Percentiles rank a stretch among this genome's conserved stretches.
Conservation (phyloP, 2,888 invertebrate genomes). For the Rhopalosiphum nymphaeae region DNA sequence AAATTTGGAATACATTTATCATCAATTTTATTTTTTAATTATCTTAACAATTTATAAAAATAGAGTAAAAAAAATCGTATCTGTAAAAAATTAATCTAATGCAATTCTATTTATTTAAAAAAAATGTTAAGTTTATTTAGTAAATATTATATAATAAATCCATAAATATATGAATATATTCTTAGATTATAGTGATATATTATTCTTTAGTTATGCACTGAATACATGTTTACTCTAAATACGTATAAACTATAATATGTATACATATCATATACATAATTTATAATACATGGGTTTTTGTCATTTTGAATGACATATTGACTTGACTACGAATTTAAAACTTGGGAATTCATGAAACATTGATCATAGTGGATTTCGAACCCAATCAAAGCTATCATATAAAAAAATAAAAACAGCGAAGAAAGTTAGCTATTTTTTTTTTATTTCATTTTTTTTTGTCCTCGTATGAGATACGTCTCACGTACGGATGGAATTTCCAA, state of each 20-base stretch:
- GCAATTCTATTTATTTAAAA: not conserved
- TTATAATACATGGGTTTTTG: not conserved
- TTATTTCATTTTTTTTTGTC: conserved; percentile 5
- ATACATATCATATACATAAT: not conserved
- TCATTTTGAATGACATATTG: not conserved
- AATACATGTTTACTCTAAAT: not conserved
- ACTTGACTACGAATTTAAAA: not conserved
- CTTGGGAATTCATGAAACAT: not conserved
- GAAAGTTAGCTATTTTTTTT: conserved; percentile 7
- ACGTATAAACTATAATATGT: not conserved
- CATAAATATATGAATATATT: not conserved
- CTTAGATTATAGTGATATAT: not conserved
- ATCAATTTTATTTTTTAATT: not conserved
- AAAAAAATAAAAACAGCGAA: not conserved
- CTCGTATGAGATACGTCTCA: conserved; percentile 30
- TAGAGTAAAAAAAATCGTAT: not conserved
- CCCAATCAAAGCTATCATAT: conserved; percentile 22
- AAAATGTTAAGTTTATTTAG: not conserved
- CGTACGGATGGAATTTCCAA: conserved; percentile 28
- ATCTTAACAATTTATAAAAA: not conserved
- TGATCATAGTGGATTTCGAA: not conserved
- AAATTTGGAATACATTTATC: not conserved
- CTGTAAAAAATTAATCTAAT: not conserved
- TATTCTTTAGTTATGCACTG: not conserved
- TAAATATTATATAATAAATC: not conserved